A percentile compares a stretch with the other conserved stretches of the same genome.
Evolutionary conservation across 2,888 invertebrate species (phyloP).

Genomic region (Eristalinus aeneus): DNA sequence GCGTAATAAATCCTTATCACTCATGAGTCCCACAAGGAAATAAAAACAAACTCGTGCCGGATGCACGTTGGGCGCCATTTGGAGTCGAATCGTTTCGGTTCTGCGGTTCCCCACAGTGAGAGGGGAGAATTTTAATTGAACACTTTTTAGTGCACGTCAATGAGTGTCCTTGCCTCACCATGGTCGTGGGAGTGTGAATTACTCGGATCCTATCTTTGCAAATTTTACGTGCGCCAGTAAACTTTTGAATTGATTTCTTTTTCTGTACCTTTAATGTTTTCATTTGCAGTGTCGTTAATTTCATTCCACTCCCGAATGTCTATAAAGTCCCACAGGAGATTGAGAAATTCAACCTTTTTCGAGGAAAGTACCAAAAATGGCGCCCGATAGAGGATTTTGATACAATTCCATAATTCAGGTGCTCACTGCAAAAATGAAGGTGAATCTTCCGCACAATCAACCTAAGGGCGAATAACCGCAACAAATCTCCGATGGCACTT

Average conservation of each 20-base stretch:
- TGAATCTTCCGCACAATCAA: slow-evolving; percentile 33
- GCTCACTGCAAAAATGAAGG: background rate
- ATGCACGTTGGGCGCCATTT: slow-evolving; percentile 44
- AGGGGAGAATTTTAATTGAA: slow-evolving; percentile 9
- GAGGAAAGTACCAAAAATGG: background rate
- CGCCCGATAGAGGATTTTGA: background rate
- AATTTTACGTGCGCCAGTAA: background rate
- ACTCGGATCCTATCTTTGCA: background rate
- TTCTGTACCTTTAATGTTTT: background rate
- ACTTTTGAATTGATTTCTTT: background rate
- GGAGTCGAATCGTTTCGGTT: background rate
- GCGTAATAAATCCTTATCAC: slow-evolving; percentile 32
- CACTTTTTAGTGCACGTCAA: background rate
- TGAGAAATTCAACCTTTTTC: background rate
- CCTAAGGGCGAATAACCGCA: slow-evolving; percentile 1
- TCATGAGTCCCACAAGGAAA: slow-evolving; percentile 1
- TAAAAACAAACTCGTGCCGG: background rate
- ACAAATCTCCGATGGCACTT: slow-evolving; percentile 10
- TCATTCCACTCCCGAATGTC: too few species aligned
- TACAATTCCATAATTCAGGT: background rate
- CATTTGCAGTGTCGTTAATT: background rate
- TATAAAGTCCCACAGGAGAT: background rate
- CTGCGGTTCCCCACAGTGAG: background rate
- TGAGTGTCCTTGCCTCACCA: background rate
- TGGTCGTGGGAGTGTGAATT: background rate